Evolutionary conservation across 2,113 vertebrate genomes (phyloP).

Genomic region (Callithrix jacchus): DNA sequence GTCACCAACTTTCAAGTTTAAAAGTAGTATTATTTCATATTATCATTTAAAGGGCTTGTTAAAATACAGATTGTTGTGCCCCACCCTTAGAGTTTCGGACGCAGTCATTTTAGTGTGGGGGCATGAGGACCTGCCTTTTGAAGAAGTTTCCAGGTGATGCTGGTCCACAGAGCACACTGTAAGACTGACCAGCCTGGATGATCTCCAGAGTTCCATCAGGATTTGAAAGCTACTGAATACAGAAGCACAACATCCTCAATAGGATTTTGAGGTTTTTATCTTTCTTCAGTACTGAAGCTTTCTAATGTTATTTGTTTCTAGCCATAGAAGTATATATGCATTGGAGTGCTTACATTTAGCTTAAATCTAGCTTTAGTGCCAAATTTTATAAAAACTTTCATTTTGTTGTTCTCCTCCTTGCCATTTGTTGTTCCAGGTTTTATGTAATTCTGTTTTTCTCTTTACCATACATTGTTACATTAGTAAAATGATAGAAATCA

Average conservation of each 20-base stretch:
- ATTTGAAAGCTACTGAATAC: neutral
- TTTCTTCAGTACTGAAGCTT: conserved; percentile 13
- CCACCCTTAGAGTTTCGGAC: neutral
- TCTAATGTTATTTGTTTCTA: conserved; percentile 35
- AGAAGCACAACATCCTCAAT: neutral
- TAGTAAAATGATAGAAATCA: conserved; percentile 19
- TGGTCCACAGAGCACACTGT: neutral
- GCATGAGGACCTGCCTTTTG: neutral
- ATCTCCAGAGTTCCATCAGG: neutral
- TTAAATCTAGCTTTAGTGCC: neutral
- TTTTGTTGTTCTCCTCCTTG: conserved; percentile 30
- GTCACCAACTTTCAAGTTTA: neutral
- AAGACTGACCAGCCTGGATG: neutral
- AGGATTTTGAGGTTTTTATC: conserved; percentile 29
- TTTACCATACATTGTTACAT: neutral
- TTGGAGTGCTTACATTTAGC: neutral
- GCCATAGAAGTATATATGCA: neutral
- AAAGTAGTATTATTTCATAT: neutral
- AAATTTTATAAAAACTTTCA: conserved; percentile 15
- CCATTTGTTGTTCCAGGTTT: neutral
- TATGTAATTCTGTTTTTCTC: neutral
- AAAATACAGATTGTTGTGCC: neutral
- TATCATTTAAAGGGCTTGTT: neutral
- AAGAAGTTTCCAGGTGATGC: neutral
- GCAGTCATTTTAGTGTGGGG: neutral